Percentiles rank a stretch among this genome's conserved stretches.
These are phyloP conservation scores for Chymomyza procnemis DNA, from an alignment of 2,888 invertebrate genomes.

Conservation along the genomic window DNA sequence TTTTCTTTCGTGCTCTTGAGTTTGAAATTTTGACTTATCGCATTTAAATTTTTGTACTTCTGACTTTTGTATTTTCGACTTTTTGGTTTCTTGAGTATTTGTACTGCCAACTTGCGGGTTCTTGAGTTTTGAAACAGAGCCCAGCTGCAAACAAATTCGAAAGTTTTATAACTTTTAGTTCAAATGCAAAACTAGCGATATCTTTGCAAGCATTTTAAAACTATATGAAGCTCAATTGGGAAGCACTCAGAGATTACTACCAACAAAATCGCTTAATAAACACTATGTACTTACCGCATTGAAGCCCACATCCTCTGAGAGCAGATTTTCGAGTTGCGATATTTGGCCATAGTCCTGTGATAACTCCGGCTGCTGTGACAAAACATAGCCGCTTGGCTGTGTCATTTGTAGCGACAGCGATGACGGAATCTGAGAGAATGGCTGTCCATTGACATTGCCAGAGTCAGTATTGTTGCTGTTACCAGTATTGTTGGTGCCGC, in stretches of 20 bases:
- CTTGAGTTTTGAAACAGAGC: too few relatives aligned
- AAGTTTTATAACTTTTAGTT: too few relatives aligned
- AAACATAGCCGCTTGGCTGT: conserved; percentile 83
- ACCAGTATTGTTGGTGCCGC: conserved; percentile 64
- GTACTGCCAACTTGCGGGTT: too few relatives aligned
- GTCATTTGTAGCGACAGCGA: conserved; percentile 85
- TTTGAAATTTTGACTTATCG: too few relatives aligned
- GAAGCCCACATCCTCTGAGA: conserved; percentile 88
- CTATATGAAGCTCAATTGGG: not conserved
- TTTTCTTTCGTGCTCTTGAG: too few relatives aligned
- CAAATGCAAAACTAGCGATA: too few relatives aligned
- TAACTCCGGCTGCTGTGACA: conserved; percentile 82
- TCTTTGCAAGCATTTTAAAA: too few relatives aligned
- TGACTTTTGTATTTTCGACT: too few relatives aligned
- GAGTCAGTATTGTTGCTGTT: conserved; percentile 74
- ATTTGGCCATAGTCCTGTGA: conserved; percentile 78
- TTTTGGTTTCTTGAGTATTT: too few relatives aligned
- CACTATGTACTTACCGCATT: conserved; percentile 65
- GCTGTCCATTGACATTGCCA: conserved; percentile 75
- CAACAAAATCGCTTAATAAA: not conserved
- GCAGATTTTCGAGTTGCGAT: conserved; percentile 95
- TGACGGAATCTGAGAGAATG: conserved; percentile 83
- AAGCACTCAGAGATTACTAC: not conserved
- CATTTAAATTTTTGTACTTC: too few relatives aligned
- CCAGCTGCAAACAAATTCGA: too few relatives aligned